Base-by-base conservation (phyloP, 37 sponge, comb jelly and placozoan species). In the Cladorhizidae sp. region DNA sequence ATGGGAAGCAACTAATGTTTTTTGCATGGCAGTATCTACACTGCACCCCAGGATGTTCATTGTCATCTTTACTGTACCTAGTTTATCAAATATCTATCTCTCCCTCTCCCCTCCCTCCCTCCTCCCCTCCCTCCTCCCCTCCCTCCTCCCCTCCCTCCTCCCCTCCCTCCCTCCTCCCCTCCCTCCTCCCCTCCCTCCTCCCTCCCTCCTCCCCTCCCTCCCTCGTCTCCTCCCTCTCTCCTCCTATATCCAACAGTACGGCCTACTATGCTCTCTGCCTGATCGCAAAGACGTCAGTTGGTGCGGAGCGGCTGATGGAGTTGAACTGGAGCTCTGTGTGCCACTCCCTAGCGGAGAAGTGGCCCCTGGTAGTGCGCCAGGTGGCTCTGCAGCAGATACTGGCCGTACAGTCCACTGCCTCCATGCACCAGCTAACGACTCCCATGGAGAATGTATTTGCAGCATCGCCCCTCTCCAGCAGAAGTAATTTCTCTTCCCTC, bases 191-290 rank as follows among this genome's bases (percentile, higher is more conserved):
- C 42, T 68, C 41, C 9, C 40, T 32, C 63, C 39, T 33, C 42
- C 51, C 41, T 2, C 40, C 15, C 63, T 21, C 41, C 22, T n/a
- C 35, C 49, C 49, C 31, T 52, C 57, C 33, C 2, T 31, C 36
- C 8, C 35, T 32, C 32, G 1, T 45, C 75, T 58, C 26, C 62
- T 62, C 40, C 8, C 28, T 18, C 61, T 59, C 61, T 59, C 17
- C 20, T 8, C 68, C 31, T 37, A 7, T 45, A 51, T 3, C 61
- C 61, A 61, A 64, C 65, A 93, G 96, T 15, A 87, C 96, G 7
- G 79, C 87, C 52, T 95, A 78, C 86, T 95, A 95, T 72, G 76
- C 88, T 0, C 85, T 95, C 33, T 92, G 93, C 76, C 83, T 95
- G 3, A 87, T 95, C 39, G 78, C 93, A 3, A 86, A 82, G 75